Evolutionary conservation across 2,113 vertebrate species (phyloP).

Genomic region (Bostrychus sinensis): DNA sequence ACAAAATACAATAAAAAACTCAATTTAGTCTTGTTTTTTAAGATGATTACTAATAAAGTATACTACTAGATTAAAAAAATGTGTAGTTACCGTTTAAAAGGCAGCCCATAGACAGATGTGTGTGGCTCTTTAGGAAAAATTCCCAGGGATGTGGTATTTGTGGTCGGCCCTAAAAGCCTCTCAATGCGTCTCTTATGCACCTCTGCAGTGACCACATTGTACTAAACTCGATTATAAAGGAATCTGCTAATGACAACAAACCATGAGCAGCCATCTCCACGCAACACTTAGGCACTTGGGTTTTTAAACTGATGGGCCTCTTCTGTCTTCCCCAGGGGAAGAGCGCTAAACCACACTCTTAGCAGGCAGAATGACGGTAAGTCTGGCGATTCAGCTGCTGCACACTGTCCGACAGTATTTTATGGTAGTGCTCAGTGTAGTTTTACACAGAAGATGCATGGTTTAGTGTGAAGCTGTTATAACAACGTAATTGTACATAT

Average conservation of each 20-base stretch:
- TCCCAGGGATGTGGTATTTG: neutral
- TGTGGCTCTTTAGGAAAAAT: neutral
- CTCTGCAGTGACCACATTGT: neutral
- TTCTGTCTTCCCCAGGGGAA: neutral
- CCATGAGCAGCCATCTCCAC: neutral
- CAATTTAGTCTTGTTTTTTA: too few species aligned
- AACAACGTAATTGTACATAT: too few species aligned
- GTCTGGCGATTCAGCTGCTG: neutral
- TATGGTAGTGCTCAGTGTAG: too few species aligned
- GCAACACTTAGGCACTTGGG: neutral
- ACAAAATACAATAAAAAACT: too few species aligned
- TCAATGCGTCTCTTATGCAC: constrained; percentile 1
- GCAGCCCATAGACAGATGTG: too few species aligned
- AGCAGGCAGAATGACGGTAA: constrained; percentile 4
- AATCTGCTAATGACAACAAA: neutral
- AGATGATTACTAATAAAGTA: too few species aligned
- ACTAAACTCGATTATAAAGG: constrained; percentile 7
- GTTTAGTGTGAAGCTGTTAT: too few species aligned
- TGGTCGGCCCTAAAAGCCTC: neutral
- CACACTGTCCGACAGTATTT: too few species aligned
- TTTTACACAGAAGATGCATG: too few species aligned
- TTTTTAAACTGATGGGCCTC: neutral
- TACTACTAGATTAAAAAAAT: too few species aligned
- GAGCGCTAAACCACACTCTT: neutral
- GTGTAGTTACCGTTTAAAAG: too few species aligned